Conservation (phyloP, 2,888 invertebrate genomes). For the Liopterus haemorrhoidalis region DNA sequence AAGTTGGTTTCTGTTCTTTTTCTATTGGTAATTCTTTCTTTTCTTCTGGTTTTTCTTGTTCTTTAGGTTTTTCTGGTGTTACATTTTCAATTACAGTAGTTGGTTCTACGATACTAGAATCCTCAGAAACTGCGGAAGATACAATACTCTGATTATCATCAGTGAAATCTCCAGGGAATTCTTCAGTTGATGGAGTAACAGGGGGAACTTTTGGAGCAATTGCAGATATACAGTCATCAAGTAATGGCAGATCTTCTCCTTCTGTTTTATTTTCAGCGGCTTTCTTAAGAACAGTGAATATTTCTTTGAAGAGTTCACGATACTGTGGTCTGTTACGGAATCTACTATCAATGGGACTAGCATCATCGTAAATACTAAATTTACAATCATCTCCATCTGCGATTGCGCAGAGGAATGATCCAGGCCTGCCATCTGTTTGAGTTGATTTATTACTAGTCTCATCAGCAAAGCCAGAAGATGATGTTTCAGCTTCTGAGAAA, state of each 20-base stretch:
- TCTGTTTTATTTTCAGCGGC: slow-evolving; percentile 79
- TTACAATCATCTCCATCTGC: slow-evolving; percentile 81
- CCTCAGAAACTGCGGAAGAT: slow-evolving; percentile 69
- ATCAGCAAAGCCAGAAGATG: slow-evolving; percentile 77
- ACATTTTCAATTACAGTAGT: slow-evolving; percentile 53
- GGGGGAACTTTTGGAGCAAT: slow-evolving; percentile 56
- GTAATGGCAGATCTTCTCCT: slow-evolving; percentile 65
- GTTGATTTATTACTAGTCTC: slow-evolving; percentile 78
- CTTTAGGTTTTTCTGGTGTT: slow-evolving; percentile 33
- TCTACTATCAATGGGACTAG: slow-evolving; percentile 70
- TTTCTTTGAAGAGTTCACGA: slow-evolving; percentile 73
- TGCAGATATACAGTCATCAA: slow-evolving; percentile 56
- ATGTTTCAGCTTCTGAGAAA: slow-evolving; percentile 80
- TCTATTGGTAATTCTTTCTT: slow-evolving; percentile 14
- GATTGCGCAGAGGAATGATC: slow-evolving; percentile 78
- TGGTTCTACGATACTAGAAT: slow-evolving; percentile 63
- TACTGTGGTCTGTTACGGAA: slow-evolving; percentile 80
- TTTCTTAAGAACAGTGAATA: slow-evolving; percentile 74
- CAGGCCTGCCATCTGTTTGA: slow-evolving; percentile 72
- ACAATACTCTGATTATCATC: slow-evolving; percentile 71
- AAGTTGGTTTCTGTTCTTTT: slow-evolving; percentile 40
- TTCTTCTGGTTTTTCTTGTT: slow-evolving; percentile 17
- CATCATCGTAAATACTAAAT: slow-evolving; percentile 75
- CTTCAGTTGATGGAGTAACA: slow-evolving; percentile 62
- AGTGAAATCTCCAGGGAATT: slow-evolving; percentile 56